These are phyloP conservation scores for Eptesicus fuscus DNA, from an alignment of 2,113 vertebrate species.

Conservation along the genomic window DNA sequence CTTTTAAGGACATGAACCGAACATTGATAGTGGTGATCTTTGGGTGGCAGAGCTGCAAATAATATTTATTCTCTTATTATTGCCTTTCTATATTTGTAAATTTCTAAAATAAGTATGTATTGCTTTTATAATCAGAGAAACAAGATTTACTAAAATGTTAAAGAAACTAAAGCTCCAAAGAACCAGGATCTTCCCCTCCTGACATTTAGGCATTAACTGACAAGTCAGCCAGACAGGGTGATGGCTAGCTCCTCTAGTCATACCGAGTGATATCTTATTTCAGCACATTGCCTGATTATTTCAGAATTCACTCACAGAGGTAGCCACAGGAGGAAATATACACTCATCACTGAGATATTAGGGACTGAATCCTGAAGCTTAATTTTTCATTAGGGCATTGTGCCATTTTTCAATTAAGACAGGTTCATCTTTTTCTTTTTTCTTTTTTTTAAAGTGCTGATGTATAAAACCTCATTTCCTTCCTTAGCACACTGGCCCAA, in stretches of 20 bases:
- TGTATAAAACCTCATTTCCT: conserved; percentile 80
- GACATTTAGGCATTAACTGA: conserved; percentile 47
- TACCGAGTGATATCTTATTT: conserved; percentile 73
- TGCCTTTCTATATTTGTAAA: neutral
- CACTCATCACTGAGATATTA: conserved; percentile 75
- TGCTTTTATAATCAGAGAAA: conserved; percentile 19
- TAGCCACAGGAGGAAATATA: conserved; percentile 71
- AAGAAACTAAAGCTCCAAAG: neutral
- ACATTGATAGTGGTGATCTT: neutral
- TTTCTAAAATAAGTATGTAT: neutral
- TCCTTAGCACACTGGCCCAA: conserved; percentile 39
- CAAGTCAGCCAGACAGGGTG: conserved; percentile 71
- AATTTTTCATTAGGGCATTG: conserved; percentile 75
- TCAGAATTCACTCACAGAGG: conserved; percentile 71
- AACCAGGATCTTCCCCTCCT: conserved; percentile 52
- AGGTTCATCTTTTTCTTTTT: conserved; percentile 64
- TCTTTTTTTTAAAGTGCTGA: conserved; percentile 72
- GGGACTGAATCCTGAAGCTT: conserved; percentile 74
- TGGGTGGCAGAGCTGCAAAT: neutral
- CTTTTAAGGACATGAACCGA: neutral
- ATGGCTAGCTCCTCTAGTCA: conserved; percentile 69
- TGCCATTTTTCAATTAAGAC: conserved; percentile 81
- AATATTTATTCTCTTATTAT: neutral
- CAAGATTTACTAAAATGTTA: neutral
- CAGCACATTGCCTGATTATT: conserved; percentile 59